A percentile compares a stretch with the other conserved stretches of the same genome.
Conservation (phyloP, 2,797 vertebrate species). For the Parambassis ranga region DNA sequence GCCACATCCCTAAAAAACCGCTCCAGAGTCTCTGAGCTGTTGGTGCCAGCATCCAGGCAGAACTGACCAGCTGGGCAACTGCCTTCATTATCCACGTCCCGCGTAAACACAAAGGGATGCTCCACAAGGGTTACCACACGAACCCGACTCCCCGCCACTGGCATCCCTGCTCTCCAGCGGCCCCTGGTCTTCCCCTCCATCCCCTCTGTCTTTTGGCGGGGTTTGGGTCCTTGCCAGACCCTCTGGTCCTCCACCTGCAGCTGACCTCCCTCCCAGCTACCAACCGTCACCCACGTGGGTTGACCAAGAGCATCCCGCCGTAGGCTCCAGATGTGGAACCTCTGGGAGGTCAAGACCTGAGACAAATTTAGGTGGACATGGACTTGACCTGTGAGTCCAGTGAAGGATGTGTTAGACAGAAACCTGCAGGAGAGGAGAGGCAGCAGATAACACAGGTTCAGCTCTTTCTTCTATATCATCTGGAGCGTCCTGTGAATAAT, state of each 20-base stretch:
- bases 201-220: conserved; percentile 35
- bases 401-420: conserved; percentile 86
- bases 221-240: conserved; percentile 70
- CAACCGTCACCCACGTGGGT: conserved; percentile 90
- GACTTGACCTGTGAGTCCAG: conserved; percentile 81
- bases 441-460: background rate
- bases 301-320: conserved; percentile 79
- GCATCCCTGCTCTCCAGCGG: conserved; percentile 67
- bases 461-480: no score
- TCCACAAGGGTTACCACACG: conserved; percentile 91
- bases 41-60: conserved; percentile 87
- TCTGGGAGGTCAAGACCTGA: conserved; percentile 76
- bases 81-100: conserved; percentile 87
- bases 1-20: conserved; percentile 79
- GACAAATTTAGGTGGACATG: conserved; percentile 68
- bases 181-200: conserved; percentile 31
- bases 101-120: conserved; percentile 90
- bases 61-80: conserved; percentile 87
- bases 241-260: conserved; percentile 82
- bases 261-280: conserved; percentile 81
- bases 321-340: conserved; percentile 87
- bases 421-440: conserved; percentile 75
- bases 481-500: no score
- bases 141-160: conserved; percentile 64
- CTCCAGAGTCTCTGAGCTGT: conserved; percentile 79